phyloP scores from a whole-genome alignment of 1,140 invertebrate species.

The Centruroides sculpturatus region DNA sequence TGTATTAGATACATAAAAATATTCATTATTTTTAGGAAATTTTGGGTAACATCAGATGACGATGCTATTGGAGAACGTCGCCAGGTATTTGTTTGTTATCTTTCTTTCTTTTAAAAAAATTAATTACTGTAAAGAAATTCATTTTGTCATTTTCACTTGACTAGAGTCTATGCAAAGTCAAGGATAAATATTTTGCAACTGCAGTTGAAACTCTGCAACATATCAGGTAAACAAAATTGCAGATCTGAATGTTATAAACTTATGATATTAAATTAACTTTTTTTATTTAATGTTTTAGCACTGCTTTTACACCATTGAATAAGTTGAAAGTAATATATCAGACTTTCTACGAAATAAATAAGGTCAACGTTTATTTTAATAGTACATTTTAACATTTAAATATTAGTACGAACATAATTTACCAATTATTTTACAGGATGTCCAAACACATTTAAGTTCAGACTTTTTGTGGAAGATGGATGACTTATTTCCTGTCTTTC shows the following conservation, averaged over 20 bases:
- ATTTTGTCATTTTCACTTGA: conserved; percentile 6
- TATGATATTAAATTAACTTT: neutral
- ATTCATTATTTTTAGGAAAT: conserved; percentile 19
- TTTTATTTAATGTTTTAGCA: conserved; percentile 27
- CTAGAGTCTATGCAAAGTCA: conserved; percentile 25
- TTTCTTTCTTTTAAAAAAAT: too few species aligned
- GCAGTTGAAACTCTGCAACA: conserved; percentile 59
- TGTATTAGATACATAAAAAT: too few species aligned
- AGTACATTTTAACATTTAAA: too few species aligned
- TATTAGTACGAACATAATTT: neutral
- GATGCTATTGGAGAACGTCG: too few species aligned
- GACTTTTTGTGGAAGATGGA: conserved; percentile 66
- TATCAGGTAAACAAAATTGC: conserved; percentile 28
- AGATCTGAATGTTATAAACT: too few species aligned
- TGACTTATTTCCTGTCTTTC: conserved; percentile 68
- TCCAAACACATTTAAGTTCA: conserved; percentile 34
- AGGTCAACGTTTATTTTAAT: conserved; percentile 30
- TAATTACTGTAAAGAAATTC: too few species aligned
- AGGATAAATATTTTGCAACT: conserved; percentile 28
- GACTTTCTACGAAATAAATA: conserved; percentile 61
- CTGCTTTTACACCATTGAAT: conserved; percentile 59
- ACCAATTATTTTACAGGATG: conserved; percentile 29
- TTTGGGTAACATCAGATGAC: conserved; percentile 15
- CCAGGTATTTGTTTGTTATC: neutral
- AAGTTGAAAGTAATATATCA: conserved; percentile 58